These are phyloP conservation scores for Drosophila prosaltans DNA, from an alignment of 1,140 invertebrate species.

Conservation along the genomic window DNA sequence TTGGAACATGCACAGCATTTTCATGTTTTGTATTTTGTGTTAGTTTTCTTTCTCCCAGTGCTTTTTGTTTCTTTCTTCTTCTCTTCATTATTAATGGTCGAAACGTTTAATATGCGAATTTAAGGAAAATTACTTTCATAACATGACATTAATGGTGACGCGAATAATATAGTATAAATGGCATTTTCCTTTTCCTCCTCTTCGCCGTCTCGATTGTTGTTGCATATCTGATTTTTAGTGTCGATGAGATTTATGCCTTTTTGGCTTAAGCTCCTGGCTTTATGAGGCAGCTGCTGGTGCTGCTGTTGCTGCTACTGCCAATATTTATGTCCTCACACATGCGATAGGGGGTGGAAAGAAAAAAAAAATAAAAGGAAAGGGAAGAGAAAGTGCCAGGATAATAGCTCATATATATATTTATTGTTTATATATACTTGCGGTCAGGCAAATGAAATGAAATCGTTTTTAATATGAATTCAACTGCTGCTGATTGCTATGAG, in stretches of 20 bases:
- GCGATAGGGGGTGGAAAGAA: slow-evolving; percentile 11
- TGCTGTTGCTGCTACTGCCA: slow-evolving; percentile 12
- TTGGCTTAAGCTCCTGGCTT: slow-evolving; percentile 66
- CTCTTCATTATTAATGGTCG: slow-evolving; percentile 66
- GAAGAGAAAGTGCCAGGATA: slow-evolving; percentile 8
- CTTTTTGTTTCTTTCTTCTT: not conserved
- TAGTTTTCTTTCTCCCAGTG: slow-evolving; percentile 9
- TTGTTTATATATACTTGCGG: slow-evolving; percentile 57
- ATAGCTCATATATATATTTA: slow-evolving; percentile 50
- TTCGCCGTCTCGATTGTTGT: not conserved
- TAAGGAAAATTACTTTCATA: slow-evolving; percentile 81
- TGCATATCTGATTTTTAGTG: slow-evolving; percentile 78
- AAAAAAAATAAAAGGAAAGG: not conserved
- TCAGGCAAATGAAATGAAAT: slow-evolving; percentile 47
- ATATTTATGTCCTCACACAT: slow-evolving; percentile 53
- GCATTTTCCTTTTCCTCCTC: not conserved
- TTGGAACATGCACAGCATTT: slow-evolving; percentile 80
- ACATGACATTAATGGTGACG: slow-evolving; percentile 75
- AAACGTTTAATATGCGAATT: slow-evolving; percentile 81
- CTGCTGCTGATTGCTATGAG: slow-evolving; percentile 39
- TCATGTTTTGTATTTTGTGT: slow-evolving; percentile 55
- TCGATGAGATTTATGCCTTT: slow-evolving; percentile 72
- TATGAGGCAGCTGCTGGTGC: slow-evolving; percentile 40
- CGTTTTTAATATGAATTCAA: slow-evolving; percentile 52
- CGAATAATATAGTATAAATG: slow-evolving; percentile 47